These are phyloP conservation scores for Siniperca undulata DNA, from an alignment of 2,797 vertebrate genomes.

Conservation along the genomic window DNA sequence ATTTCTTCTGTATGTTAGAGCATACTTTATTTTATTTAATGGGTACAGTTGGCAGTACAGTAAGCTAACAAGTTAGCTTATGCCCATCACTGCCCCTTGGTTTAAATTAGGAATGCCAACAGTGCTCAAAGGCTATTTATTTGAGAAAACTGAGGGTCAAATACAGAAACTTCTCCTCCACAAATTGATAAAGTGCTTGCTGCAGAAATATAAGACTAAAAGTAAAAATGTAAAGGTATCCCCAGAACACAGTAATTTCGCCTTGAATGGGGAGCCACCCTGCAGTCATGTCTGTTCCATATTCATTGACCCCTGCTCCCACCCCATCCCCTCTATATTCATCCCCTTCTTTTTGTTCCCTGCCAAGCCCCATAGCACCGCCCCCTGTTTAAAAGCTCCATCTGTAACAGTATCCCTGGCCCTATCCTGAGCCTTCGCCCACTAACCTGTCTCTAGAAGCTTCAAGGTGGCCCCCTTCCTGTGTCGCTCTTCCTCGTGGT, in stretches of 20 bases:
- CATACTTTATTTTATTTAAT: neutral
- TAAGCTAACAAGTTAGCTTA: neutral
- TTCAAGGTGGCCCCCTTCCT: slow-evolving; percentile 47
- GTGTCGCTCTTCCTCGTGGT: slow-evolving; percentile 32
- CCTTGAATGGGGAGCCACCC: slow-evolving; percentile 17
- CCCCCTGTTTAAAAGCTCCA: slow-evolving; percentile 68
- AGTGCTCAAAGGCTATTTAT: neutral
- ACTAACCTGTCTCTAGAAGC: slow-evolving; percentile 60
- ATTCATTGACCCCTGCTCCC: slow-evolving; percentile 8
- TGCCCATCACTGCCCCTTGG: neutral
- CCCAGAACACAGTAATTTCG: neutral
- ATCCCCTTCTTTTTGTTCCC: slow-evolving; percentile 24
- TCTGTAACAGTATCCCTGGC: slow-evolving; percentile 47
- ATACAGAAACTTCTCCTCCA: slow-evolving; percentile 53
- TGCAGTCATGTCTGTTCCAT: slow-evolving; percentile 38
- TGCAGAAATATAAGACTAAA: slow-evolving; percentile 7
- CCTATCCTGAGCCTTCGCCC: slow-evolving; percentile 39
- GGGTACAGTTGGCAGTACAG: too few relatives aligned
- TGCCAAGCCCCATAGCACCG: slow-evolving; percentile 34
- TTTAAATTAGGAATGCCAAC: neutral
- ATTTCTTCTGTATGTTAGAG: neutral
- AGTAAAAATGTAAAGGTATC: slow-evolving; percentile 19
- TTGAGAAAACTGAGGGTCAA: slow-evolving; percentile 43
- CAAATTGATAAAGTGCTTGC: slow-evolving; percentile 35
- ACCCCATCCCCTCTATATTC: neutral